Conservation (phyloP, 1,140 invertebrate species). For the Sycobia sp. region DNA sequence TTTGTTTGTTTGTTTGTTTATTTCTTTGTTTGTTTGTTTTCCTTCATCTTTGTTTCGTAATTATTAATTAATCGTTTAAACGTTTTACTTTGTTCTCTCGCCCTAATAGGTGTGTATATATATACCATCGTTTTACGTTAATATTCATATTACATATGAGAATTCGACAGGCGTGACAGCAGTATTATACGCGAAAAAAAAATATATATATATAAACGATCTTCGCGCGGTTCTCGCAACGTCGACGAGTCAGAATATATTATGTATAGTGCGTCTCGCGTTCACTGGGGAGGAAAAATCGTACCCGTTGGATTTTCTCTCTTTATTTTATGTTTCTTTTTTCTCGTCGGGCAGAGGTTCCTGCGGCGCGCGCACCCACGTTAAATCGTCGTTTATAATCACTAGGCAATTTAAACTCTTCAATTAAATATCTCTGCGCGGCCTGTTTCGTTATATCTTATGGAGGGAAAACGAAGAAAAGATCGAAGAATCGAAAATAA, state of each 20-base stretch:
- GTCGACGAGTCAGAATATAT: slow-evolving; percentile 35
- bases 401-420: neutral
- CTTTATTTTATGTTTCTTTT: no score
- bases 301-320: slow-evolving; percentile 14
- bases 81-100: no score
- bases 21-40: neutral
- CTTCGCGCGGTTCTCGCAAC: slow-evolving; percentile 19
- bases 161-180: slow-evolving; percentile 27
- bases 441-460: neutral
- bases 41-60: neutral
- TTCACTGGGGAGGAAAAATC: slow-evolving; percentile 25
- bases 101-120: no score
- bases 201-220: slow-evolving; percentile 27
- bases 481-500: no score
- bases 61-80: no score
- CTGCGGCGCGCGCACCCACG: neutral
- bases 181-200: slow-evolving; percentile 24
- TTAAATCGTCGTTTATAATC: neutral
- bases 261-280: slow-evolving; percentile 22
- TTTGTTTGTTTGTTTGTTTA: slow-evolving; percentile 8
- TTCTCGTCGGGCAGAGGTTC: no score
- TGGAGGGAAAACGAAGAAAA: no score
- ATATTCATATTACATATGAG: slow-evolving; percentile 17
- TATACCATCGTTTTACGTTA: slow-evolving; percentile 1
- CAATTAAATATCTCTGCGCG: neutral